Percentiles rank a stretch among this genome's conserved stretches.
Evolutionary conservation across 30 jellyfish, hydroid and myxozoan genomes (phyloP).

Genomic region (Cassiopea andromeda): DNA sequence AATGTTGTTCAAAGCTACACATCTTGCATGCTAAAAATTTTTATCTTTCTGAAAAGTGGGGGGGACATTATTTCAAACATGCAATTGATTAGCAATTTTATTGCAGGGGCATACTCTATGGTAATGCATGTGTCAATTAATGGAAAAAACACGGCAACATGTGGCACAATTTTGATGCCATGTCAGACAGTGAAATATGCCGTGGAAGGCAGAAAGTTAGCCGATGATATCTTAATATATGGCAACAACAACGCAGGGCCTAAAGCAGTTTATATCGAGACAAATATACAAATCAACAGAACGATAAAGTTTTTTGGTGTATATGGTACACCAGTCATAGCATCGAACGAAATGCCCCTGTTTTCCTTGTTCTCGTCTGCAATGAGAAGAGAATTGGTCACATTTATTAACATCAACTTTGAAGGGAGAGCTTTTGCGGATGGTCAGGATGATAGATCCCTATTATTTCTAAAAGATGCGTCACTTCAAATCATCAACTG

Average conservation of each 20-base stretch:
- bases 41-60: too few relatives aligned
- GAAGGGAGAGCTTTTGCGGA: background rate
- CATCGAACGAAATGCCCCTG: background rate
- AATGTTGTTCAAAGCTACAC: too few relatives aligned
- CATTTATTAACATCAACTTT: background rate
- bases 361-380: background rate
- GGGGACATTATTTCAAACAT: too few relatives aligned
- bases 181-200: background rate
- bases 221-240: background rate
- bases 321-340: background rate
- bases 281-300: background rate
- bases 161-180: conserved; percentile 10
- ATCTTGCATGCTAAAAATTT: too few relatives aligned
- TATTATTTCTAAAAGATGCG: background rate
- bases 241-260: background rate
- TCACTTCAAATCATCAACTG: background rate
- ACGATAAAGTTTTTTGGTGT: background rate
- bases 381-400: background rate
- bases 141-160: background rate
- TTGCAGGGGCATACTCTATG: background rate
- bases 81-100: too few relatives aligned
- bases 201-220: background rate
- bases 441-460: background rate
- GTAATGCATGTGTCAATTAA: background rate
- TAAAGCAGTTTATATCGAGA: background rate